Evolutionary conservation across 2,888 invertebrate genomes (phyloP).

Genomic region (Ochlodes sylvanus): DNA sequence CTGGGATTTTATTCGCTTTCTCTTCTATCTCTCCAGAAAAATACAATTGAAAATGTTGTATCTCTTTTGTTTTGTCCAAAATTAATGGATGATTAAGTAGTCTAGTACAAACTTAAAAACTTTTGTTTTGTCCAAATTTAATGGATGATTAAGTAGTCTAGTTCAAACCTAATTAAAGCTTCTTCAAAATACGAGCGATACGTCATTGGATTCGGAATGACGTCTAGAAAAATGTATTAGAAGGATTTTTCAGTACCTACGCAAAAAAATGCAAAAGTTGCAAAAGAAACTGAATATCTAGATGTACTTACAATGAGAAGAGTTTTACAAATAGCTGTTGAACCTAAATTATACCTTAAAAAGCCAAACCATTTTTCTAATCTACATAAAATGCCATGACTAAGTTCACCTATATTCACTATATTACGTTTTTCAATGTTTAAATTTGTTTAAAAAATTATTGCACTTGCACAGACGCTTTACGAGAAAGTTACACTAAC

Average conservation of each 20-base stretch:
- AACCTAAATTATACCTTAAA: constrained; percentile 1
- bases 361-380: background rate
- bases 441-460: background rate
- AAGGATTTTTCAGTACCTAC: too few relatives aligned
- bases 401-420: background rate
- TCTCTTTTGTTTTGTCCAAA: constrained; percentile 25
- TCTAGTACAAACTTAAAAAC: too few relatives aligned
- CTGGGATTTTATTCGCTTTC: constrained; percentile 47
- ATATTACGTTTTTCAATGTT: background rate
- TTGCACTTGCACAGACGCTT: background rate
- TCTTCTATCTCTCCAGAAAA: constrained; percentile 33
- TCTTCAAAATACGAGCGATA: too few relatives aligned
- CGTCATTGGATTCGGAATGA: too few relatives aligned
- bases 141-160: background rate
- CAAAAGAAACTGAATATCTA: too few relatives aligned
- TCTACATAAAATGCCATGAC: background rate
- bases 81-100: background rate
- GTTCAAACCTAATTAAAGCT: too few relatives aligned
- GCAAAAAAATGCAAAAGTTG: too few relatives aligned
- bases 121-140: constrained; percentile 19
- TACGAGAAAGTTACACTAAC: too few relatives aligned
- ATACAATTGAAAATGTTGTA: constrained; percentile 29
- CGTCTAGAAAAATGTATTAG: too few relatives aligned
- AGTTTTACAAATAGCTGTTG: background rate
- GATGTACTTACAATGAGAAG: background rate